phyloP scores from a whole-genome alignment of 92 coral and sea anemone species.

The Actinostola sp. region DNA sequence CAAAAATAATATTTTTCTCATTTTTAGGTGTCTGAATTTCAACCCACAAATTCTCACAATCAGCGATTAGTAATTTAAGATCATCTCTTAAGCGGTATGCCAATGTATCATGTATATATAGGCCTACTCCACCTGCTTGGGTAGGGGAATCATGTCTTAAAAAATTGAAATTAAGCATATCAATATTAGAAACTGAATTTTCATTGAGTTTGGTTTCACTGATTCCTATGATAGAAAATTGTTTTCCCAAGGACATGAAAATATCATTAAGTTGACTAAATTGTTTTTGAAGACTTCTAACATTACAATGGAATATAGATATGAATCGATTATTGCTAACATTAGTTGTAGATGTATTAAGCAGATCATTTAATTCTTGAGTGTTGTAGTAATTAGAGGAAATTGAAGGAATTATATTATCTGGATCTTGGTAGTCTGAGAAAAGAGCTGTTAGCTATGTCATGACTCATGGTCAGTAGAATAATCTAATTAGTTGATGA shows the following conservation, averaged over 20 bases:
- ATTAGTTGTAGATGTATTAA: too few relatives aligned
- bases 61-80: background rate
- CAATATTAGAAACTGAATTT: slow-evolving; percentile 7
- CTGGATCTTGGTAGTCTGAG: too few relatives aligned
- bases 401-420: too few relatives aligned
- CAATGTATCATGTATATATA: background rate
- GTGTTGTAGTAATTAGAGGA: too few relatives aligned
- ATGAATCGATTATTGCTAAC: too few relatives aligned
- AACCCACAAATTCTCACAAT: slow-evolving; percentile 4
- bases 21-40: background rate
- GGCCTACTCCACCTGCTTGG: slow-evolving; percentile 23
- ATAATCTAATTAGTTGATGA: too few relatives aligned
- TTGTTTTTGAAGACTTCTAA: background rate
- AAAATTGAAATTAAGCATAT: background rate
- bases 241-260: background rate
- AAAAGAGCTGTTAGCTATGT: too few relatives aligned
- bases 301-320: slow-evolving; percentile 1
- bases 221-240: background rate
- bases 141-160: background rate
- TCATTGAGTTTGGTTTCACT: slow-evolving; percentile 16
- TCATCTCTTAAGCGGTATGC: background rate
- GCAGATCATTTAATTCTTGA: too few relatives aligned
- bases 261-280: slow-evolving; percentile 1
- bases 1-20: slow-evolving; percentile 8
- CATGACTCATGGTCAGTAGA: too few relatives aligned